Conservation (phyloP, 1,140 invertebrate genomes). For the Oscheius sp. region DNA sequence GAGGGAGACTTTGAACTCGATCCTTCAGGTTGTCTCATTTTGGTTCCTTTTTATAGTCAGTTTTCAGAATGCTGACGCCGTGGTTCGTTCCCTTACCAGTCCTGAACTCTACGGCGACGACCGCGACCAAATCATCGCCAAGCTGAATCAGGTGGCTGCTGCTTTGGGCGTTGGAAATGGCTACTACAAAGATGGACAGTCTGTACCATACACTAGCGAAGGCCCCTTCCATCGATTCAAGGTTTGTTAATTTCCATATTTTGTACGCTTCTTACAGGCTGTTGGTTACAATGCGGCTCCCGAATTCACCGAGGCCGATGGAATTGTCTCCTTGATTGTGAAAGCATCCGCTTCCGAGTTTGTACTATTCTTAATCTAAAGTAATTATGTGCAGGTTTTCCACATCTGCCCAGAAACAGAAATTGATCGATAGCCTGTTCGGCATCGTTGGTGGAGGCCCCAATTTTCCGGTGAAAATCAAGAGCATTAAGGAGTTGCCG, state of each 20-base stretch:
- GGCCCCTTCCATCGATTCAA: conserved; percentile 25
- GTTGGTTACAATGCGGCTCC: conserved; percentile 36
- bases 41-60: background rate
- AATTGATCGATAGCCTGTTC: conserved; percentile 20
- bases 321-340: conserved; percentile 32
- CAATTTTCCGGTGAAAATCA: conserved; percentile 18
- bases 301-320: conserved; percentile 31
- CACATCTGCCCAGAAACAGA: conserved; percentile 7
- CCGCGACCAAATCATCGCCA: conserved; percentile 23
- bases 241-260: background rate
- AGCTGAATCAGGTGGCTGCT: conserved; percentile 29
- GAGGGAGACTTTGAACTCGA: background rate
- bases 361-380: background rate
- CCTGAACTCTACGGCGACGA: conserved; percentile 34
- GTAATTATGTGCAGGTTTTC: background rate
- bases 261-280: conserved; percentile 2
- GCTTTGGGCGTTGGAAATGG: conserved; percentile 28
- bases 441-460: conserved; percentile 24
- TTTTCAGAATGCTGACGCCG: conserved; percentile 27
- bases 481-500: conserved; percentile 20
- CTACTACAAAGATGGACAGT: conserved; percentile 28
- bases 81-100: conserved; percentile 22
- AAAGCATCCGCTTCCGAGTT: conserved; percentile 3
- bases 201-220: conserved; percentile 19
- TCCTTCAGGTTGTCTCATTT: background rate